These are phyloP conservation scores for Gymnocheta viridis DNA, from an alignment of 2,888 invertebrate genomes.

Conservation along the genomic window DNA sequence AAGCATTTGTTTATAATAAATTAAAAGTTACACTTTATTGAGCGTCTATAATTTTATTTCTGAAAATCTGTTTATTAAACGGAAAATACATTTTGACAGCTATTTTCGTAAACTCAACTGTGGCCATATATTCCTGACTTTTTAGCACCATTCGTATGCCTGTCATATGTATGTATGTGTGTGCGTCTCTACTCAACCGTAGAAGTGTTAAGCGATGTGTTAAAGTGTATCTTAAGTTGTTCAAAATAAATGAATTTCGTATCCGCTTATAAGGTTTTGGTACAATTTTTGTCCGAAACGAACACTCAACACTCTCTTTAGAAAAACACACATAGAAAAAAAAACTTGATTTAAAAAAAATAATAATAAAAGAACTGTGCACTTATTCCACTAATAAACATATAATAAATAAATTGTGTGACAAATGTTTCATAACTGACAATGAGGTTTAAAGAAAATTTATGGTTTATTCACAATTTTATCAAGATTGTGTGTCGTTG, in stretches of 20 bases:
- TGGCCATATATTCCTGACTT: neutral
- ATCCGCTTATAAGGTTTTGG: neutral
- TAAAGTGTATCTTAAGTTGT: constrained; percentile 44
- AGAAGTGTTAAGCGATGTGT: constrained; percentile 50
- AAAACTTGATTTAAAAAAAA: neutral
- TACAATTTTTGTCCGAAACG: neutral
- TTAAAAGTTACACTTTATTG: no score
- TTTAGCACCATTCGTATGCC: neutral
- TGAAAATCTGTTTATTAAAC: no score
- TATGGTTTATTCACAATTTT: neutral
- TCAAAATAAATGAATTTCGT: neutral
- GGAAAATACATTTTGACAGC: no score
- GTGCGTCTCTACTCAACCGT: constrained; percentile 11
- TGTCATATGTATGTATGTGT: neutral
- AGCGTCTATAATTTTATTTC: neutral
- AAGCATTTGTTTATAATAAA: no score
- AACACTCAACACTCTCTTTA: neutral
- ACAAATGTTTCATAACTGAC: neutral
- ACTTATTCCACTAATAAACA: neutral
- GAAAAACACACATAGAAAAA: neutral
- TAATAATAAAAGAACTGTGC: neutral
- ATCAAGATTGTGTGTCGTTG: neutral
- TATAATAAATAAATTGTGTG: neutral
- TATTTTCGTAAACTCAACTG: neutral
- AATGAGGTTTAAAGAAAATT: neutral